Percentiles rank a stretch among this genome's conserved stretches.
Conservation (phyloP, 2,113 vertebrate species). For the Anhinga anhinga region DNA sequence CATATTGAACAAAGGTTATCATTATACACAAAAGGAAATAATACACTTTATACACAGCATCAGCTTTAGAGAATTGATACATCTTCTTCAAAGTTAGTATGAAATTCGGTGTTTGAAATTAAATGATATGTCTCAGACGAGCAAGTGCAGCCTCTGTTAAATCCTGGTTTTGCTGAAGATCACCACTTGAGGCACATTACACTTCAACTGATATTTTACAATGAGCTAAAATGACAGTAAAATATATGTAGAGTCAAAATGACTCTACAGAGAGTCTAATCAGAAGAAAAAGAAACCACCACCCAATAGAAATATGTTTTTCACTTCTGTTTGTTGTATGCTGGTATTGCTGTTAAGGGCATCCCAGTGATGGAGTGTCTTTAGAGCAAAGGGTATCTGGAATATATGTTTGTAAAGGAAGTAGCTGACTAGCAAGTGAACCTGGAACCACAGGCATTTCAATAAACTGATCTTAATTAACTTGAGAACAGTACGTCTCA, state of each 20-base stretch:
- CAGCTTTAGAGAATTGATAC: background rate
- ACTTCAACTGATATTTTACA: background rate
- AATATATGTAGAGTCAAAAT: background rate
- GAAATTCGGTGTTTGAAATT: background rate
- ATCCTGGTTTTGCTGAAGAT: background rate
- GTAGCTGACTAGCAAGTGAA: background rate
- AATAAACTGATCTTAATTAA: background rate
- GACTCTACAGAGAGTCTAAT: background rate
- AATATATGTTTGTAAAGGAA: background rate
- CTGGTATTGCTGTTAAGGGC: background rate
- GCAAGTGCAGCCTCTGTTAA: background rate
- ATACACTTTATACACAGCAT: background rate
- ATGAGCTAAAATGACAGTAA: background rate
- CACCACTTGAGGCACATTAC: background rate
- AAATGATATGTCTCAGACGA: background rate
- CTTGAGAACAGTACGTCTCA: background rate
- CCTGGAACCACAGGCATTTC: background rate
- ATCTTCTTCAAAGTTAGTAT: background rate
- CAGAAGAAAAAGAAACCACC: background rate
- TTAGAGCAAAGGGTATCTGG: background rate
- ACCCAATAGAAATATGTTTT: background rate
- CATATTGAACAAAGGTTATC: background rate
- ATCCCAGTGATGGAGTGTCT: background rate
- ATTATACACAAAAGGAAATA: background rate
- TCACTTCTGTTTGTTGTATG: background rate